These are phyloP conservation scores for Macrotis lagotis DNA, from an alignment of 2,113 vertebrate species.

Conservation along the genomic window DNA sequence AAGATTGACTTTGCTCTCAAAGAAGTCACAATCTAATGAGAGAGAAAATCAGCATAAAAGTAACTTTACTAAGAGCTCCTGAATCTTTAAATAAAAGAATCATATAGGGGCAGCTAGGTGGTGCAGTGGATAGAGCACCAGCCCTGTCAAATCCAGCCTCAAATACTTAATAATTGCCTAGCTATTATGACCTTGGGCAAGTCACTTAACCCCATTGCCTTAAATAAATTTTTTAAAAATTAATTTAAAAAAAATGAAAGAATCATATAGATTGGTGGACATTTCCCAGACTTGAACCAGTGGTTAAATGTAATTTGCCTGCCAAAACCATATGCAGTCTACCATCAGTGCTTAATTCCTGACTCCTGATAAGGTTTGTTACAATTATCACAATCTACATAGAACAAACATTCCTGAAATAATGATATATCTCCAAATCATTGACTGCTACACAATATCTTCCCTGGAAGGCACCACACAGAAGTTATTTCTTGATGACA, in stretches of 20 bases:
- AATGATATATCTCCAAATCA: background rate
- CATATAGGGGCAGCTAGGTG: too few species aligned
- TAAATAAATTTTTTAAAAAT: too few species aligned
- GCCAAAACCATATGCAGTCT: background rate
- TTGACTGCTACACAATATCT: background rate
- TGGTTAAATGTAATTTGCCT: slow-evolving; percentile 10
- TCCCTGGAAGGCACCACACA: background rate
- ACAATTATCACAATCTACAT: background rate
- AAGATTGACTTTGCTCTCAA: background rate
- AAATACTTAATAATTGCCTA: too few species aligned
- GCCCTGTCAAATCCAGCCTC: too few species aligned
- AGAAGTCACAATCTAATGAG: background rate
- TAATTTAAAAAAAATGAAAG: too few species aligned
- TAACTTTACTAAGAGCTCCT: background rate
- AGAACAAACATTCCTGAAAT: background rate
- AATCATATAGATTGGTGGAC: background rate
- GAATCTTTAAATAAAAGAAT: background rate
- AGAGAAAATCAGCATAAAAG: background rate
- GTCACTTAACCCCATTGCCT: too few species aligned
- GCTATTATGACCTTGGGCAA: too few species aligned
- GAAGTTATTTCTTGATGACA: slow-evolving; percentile 8
- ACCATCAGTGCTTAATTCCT: background rate
- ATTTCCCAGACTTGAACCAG: slow-evolving; percentile 15
- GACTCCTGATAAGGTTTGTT: background rate
- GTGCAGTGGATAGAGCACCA: too few species aligned